Percentiles rank a stretch among this genome's conserved stretches.
These are phyloP conservation scores for Misgurnus anguillicaudatus DNA, from an alignment of 2,113 vertebrate genomes.

Conservation along the genomic window DNA sequence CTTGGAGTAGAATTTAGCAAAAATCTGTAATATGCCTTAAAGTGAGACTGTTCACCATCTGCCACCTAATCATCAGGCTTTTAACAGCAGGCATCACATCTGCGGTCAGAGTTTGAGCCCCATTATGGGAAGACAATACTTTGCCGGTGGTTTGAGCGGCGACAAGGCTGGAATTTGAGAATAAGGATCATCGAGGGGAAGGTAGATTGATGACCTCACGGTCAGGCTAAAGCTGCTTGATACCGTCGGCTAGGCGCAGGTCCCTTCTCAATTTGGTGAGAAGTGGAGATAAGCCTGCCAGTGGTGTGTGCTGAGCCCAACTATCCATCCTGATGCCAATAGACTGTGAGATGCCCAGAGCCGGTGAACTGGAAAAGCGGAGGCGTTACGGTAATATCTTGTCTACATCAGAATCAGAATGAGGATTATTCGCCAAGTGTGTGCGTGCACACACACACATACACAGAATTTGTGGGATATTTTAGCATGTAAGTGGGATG, in stretches of 20 bases:
- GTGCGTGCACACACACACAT: too few relatives aligned
- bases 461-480: too few relatives aligned
- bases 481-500: too few relatives aligned
- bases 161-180: constrained; percentile 11
- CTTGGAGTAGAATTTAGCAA: constrained; percentile 4
- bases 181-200: constrained; percentile 42
- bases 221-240: constrained; percentile 64
- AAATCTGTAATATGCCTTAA: not conserved
- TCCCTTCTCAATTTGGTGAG: constrained; percentile 75
- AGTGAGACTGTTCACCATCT: constrained; percentile 19
- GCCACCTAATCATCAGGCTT: constrained; percentile 1
- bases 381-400: not conserved
- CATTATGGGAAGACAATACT: constrained; percentile 48
- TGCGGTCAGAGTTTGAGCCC: constrained; percentile 50
- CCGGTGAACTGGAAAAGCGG: not conserved
- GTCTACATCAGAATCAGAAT: too few relatives aligned
- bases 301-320: constrained; percentile 55
- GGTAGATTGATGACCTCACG: constrained; percentile 68
- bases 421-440: too few relatives aligned
- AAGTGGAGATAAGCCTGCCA: constrained; percentile 60
- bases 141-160: constrained; percentile 30
- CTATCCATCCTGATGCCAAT: constrained; percentile 66
- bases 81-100: constrained; percentile 29
- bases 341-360: constrained; percentile 41
- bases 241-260: constrained; percentile 60